A percentile compares a stretch with the other conserved stretches of the same genome.
Evolutionary conservation across 2,888 invertebrate species (phyloP).

Genomic region (Athrips mouffetella): DNA sequence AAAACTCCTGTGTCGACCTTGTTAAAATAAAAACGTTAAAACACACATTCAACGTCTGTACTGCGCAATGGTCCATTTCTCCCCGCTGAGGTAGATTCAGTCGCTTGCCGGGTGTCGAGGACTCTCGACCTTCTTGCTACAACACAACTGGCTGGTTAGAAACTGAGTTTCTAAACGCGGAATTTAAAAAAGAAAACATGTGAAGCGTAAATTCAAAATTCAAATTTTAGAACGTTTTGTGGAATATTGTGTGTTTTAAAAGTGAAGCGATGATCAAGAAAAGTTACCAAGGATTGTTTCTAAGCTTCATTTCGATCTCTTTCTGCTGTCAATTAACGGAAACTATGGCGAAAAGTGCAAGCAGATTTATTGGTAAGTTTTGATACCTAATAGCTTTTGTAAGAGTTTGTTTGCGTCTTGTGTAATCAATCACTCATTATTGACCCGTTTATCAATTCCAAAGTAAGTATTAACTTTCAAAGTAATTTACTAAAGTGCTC

Average conservation of each 20-base stretch:
- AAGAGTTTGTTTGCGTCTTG: not conserved
- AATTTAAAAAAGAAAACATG: constrained; percentile 12
- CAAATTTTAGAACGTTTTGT: not conserved
- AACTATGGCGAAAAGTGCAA: constrained; percentile 71
- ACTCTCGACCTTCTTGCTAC: constrained; percentile 53
- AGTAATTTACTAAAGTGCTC: no score
- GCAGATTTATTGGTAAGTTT: constrained; percentile 67
- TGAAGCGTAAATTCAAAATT: constrained; percentile 4
- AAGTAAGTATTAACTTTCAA: no score
- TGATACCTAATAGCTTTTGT: constrained; percentile 5
- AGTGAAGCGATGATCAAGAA: constrained; percentile 64
- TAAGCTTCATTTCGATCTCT: constrained; percentile 70
- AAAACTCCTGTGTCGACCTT: constrained; percentile 41
- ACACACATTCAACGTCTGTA: constrained; percentile 44
- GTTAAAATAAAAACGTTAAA: constrained; percentile 46
- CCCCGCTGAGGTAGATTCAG: constrained; percentile 42
- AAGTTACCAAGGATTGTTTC: constrained; percentile 68
- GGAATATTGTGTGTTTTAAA: not conserved
- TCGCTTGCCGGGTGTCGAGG: constrained; percentile 55
- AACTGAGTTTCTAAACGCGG: constrained; percentile 4
- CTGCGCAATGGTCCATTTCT: constrained; percentile 63
- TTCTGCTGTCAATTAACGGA: constrained; percentile 72
- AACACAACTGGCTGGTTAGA: constrained; percentile 27
- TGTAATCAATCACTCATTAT: not conserved
- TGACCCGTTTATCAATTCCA: no score